phyloP scores from a whole-genome alignment of 1,140 invertebrate species.

The Pseudomyrmex concolor region DNA sequence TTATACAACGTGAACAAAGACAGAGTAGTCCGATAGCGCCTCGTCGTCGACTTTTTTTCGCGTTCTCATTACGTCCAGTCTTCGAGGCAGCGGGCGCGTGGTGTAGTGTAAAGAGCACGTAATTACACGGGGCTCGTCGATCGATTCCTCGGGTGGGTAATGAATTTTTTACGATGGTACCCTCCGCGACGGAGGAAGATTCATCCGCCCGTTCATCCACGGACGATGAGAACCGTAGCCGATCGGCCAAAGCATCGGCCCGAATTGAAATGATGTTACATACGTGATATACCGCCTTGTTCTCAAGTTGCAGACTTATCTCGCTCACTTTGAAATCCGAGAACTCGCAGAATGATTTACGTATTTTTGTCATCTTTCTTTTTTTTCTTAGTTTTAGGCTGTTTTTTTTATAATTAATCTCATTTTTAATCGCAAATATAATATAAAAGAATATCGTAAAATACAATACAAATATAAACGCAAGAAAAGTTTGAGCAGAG shows the following conservation, averaged over 20 bases:
- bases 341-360: background rate
- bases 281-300: conserved; percentile 23
- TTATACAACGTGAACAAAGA: conserved; percentile 29
- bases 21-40: conserved; percentile 36
- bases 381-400: background rate
- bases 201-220: conserved; percentile 59
- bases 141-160: conserved; percentile 81
- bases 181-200: conserved; percentile 61
- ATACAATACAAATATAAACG: background rate
- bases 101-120: conserved; percentile 74
- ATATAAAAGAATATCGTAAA: background rate
- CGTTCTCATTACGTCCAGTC: conserved; percentile 53
- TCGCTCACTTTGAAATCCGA: background rate
- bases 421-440: background rate
- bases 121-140: conserved; percentile 81
- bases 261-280: conserved; percentile 71
- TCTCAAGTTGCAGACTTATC: conserved; percentile 10
- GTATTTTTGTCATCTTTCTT: background rate
- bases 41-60: conserved; percentile 39
- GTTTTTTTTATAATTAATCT: background rate
- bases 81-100: conserved; percentile 55
- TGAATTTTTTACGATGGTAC: conserved; percentile 83
- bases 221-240: conserved; percentile 65
- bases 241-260: conserved; percentile 69
- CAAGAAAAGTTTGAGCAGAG: background rate